A percentile compares a stretch with the other conserved stretches of the same genome.
Conservation (phyloP, 2,113 vertebrate genomes). For the Sapajus apella region DNA sequence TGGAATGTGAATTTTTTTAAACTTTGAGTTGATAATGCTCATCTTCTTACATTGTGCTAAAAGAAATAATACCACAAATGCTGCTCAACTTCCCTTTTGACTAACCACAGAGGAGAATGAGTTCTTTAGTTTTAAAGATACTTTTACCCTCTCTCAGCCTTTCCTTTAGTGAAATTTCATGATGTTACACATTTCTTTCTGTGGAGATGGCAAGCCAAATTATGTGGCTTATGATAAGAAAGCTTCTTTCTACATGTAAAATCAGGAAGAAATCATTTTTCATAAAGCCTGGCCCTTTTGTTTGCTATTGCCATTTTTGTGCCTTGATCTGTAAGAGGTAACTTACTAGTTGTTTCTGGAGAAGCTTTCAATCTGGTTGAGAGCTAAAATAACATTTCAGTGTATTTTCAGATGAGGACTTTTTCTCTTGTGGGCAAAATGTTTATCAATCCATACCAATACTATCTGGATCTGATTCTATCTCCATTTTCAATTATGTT, state of each 20-base stretch:
- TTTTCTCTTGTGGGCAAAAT: not conserved
- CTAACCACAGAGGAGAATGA: not conserved
- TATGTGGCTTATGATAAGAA: not conserved
- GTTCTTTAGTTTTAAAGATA: not conserved
- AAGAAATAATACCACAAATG: not conserved
- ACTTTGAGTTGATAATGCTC: not conserved
- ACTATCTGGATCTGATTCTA: conserved; percentile 27
- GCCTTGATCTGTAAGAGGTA: conserved; percentile 67
- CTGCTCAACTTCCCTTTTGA: not conserved
- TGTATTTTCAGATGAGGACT: conserved; percentile 37
- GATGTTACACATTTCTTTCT: not conserved
- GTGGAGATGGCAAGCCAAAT: not conserved
- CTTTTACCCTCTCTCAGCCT: not conserved
- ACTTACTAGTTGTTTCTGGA: conserved; percentile 64
- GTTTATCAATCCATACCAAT: conserved; percentile 12
- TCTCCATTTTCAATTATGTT: conserved; percentile 47
- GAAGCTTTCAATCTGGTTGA: conserved; percentile 40
- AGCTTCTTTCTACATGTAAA: not conserved
- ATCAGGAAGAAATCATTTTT: conserved; percentile 44
- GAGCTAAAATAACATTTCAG: conserved; percentile 64
- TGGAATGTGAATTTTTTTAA: not conserved
- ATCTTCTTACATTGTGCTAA: not conserved
- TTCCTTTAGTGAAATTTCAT: not conserved
- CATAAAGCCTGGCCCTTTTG: conserved; percentile 44
- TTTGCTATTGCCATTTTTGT: conserved; percentile 44